Evolutionary conservation across 2,797 vertebrate species (phyloP).

Genomic region (Enteromius thamalakanensis): DNA sequence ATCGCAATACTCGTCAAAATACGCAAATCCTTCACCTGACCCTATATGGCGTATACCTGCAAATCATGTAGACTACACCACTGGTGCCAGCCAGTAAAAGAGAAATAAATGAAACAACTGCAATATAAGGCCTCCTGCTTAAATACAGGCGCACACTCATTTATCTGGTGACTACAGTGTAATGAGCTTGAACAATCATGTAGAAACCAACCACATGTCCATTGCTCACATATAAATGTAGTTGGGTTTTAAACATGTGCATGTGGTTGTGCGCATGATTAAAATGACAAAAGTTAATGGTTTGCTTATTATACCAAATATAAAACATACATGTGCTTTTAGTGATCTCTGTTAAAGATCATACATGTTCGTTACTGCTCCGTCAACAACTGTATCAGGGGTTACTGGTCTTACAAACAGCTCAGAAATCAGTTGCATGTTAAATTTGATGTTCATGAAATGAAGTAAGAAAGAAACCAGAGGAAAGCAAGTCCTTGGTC

Average conservation of each 20-base stretch:
- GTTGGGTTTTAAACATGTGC: background rate
- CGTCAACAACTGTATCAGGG: background rate
- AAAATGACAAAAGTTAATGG: background rate
- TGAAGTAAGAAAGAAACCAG: background rate
- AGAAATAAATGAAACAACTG: constrained; percentile 67
- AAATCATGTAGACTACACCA: no score
- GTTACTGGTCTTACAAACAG: background rate
- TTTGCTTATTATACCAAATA: background rate
- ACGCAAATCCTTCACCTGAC: no score
- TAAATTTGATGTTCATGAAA: background rate
- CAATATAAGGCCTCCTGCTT: constrained; percentile 69
- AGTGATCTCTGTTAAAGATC: background rate
- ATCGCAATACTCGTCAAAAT: no score
- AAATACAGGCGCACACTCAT: constrained; percentile 57
- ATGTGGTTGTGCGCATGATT: background rate
- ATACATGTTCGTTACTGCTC: background rate
- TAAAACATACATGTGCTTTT: background rate
- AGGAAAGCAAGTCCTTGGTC: constrained; percentile 17
- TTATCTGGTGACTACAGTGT: constrained; percentile 69
- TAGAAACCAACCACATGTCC: constrained; percentile 65
- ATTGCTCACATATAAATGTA: constrained; percentile 8
- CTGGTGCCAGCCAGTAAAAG: constrained; percentile 57
- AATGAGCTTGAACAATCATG: constrained; percentile 67
- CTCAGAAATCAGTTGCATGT: background rate
- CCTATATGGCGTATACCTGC: no score